Evolutionary conservation across 2,888 invertebrate species (phyloP).

Genomic region (Campaea margaritaria): DNA sequence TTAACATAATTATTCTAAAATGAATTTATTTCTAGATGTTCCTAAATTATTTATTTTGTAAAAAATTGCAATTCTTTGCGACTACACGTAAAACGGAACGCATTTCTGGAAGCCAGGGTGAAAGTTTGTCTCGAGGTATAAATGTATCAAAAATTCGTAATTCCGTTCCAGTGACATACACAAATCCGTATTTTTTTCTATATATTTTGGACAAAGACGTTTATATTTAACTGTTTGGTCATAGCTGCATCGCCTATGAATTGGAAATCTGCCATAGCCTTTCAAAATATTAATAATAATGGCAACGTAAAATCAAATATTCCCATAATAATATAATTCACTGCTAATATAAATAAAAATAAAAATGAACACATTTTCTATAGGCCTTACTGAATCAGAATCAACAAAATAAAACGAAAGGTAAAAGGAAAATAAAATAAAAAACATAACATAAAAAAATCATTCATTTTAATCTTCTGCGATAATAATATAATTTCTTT

Average conservation of each 20-base stretch:
- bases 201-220: constrained; percentile 30
- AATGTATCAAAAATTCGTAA: constrained; percentile 59
- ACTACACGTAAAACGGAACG: constrained; percentile 34
- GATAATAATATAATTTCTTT: constrained; percentile 73
- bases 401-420: constrained; percentile 17
- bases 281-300: neutral
- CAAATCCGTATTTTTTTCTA: constrained; percentile 66
- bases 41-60: constrained; percentile 34
- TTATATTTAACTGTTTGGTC: constrained; percentile 14
- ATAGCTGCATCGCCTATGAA: constrained; percentile 5
- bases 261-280: neutral
- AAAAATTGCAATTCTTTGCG: constrained; percentile 37
- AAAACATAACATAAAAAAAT: constrained; percentile 64
- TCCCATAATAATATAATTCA: neutral
- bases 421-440: constrained; percentile 42
- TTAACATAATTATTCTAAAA: constrained; percentile 40
- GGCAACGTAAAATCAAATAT: no score
- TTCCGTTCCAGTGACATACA: constrained; percentile 59
- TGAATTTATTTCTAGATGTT: constrained; percentile 31
- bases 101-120: constrained; percentile 38
- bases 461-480: constrained; percentile 80
- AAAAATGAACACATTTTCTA: constrained; percentile 12
- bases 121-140: constrained; percentile 39
- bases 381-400: constrained; percentile 23
- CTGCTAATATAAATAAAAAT: neutral